These are phyloP conservation scores for Schizaphis graminum DNA, from an alignment of 2,888 invertebrate genomes.

Conservation along the genomic window DNA sequence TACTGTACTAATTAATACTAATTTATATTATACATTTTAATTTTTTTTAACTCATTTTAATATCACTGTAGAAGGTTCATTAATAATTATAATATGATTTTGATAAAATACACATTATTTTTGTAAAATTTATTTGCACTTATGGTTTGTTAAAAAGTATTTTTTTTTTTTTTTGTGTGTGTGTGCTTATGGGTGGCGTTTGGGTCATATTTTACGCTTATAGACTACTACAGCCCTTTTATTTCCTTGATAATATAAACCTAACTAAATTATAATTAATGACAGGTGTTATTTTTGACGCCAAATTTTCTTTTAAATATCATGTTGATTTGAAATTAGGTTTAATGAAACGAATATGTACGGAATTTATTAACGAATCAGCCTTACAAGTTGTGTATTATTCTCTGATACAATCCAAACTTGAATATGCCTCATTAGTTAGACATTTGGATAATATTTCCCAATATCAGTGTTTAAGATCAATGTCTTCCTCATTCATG, in stretches of 20 bases:
- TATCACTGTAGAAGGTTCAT: no score
- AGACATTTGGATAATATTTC: not conserved
- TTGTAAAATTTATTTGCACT: no score
- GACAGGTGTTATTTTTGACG: not conserved
- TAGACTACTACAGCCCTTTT: not conserved
- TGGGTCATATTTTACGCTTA: not conserved
- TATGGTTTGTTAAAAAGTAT: no score
- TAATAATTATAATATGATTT: no score
- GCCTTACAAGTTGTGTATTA: not conserved
- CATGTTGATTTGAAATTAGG: not conserved
- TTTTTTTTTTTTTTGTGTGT: no score
- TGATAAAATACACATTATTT: no score
- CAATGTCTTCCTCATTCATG: not conserved
- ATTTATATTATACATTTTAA: no score
- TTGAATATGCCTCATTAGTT: not conserved
- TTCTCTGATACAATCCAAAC: not conserved
- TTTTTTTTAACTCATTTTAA: no score
- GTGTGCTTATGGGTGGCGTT: no score
- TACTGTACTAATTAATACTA: no score
- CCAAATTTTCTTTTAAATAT: not conserved
- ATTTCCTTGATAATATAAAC: not conserved
- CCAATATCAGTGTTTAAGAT: not conserved
- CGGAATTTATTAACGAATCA: not conserved
- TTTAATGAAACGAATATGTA: not conserved
- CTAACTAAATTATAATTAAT: not conserved